Evolutionary conservation across 2,888 invertebrate species (phyloP), one percentile per base, ranked within the genome.

Genomic region (Celastrina argiolus): DNA sequence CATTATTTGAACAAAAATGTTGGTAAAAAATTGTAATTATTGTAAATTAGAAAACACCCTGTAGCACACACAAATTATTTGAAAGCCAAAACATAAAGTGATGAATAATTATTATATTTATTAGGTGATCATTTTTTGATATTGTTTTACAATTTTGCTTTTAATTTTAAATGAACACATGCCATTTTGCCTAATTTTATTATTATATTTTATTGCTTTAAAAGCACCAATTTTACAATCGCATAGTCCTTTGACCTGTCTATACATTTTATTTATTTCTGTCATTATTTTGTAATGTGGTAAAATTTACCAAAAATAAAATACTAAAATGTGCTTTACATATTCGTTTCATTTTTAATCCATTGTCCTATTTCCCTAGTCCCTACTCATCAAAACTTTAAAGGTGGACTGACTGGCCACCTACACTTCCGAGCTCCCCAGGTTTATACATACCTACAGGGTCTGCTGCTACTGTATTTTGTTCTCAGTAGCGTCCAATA

Each of bases 171-270:
- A 87, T 88, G 84, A 87, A 88, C 88, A 88, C 89, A 88, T 90
- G 91, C 91, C 91, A 90, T 91, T 90, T 90, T 91, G 91, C 91
- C 89, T 90, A 91, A 88, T 90, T 87, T 91, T 90, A 90, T 88
- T 89, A 89, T 91, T 90, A 89, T 89, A 89, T 85, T 84, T 85
- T 85, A 90, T 87, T 90, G 90, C 91, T 91, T 91, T 84, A 90
- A 91, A 91, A 91, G 90, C 91, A 91, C 89, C 88, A 88, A 86
- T 87, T 90, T 89, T 91, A 91, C 89, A 90, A 88, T 88, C 36
- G 86, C 88, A 89, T 88, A 88, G 87, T 85, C 88, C 87, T 91
- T 89, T 88, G 87, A 85, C 88, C 88, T 89, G 89, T 89, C 89
- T 91, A 88, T 89, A 90, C 88, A 88, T 85, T 89, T 89, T 90